These are phyloP conservation scores for Nestor notabilis DNA, from an alignment of 2,113 vertebrate genomes.

Conservation along the genomic window DNA sequence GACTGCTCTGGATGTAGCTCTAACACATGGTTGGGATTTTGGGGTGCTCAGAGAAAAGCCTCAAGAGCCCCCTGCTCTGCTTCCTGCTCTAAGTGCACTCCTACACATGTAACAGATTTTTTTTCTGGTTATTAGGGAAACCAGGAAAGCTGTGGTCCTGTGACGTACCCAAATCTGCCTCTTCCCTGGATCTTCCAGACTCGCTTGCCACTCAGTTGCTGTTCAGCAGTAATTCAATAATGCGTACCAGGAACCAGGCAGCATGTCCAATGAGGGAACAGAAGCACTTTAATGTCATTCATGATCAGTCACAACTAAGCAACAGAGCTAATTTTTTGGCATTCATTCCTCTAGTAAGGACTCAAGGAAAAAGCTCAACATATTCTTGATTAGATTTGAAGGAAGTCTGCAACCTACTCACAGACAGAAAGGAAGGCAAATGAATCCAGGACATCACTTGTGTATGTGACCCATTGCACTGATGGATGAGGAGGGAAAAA, in stretches of 20 bases:
- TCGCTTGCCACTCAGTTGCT: neutral
- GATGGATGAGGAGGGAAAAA: neutral
- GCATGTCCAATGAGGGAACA: neutral
- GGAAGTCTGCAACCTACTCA: neutral
- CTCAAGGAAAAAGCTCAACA: neutral
- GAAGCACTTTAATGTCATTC: slow-evolving; percentile 41
- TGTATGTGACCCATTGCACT: neutral
- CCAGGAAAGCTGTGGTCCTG: neutral
- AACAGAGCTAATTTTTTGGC: slow-evolving; percentile 30
- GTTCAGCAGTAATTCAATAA: slow-evolving; percentile 1
- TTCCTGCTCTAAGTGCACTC: neutral
- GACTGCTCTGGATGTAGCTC: neutral
- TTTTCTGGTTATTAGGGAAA: neutral
- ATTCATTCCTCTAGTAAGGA: neutral
- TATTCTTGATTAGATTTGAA: neutral
- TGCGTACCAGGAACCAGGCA: neutral
- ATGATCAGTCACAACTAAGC: slow-evolving; percentile 29
- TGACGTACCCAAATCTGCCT: neutral
- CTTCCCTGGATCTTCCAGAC: neutral
- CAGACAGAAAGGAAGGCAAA: neutral
- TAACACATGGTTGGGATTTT: neutral
- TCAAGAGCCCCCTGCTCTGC: neutral
- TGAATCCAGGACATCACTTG: neutral
- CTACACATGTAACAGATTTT: neutral
- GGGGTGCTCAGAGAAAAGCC: neutral